Evolutionary conservation across 2,888 invertebrate genomes (phyloP).

Genomic region (Megamerina dolium): DNA sequence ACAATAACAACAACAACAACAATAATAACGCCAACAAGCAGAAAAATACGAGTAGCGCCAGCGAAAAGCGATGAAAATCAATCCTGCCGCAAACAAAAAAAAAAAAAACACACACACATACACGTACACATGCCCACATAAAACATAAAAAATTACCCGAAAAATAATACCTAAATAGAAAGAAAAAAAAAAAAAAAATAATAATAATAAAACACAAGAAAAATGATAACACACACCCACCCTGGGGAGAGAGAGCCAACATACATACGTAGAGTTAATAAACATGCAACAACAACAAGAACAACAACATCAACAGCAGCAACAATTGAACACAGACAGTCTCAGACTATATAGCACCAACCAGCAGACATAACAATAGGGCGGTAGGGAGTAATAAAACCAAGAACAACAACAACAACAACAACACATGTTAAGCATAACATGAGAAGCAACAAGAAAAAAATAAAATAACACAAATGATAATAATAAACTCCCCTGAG

Average conservation of each 20-base stretch:
- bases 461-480: conserved; percentile 5
- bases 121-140: conserved; percentile 7
- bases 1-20: no score
- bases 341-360: no score
- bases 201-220: no score
- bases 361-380: conserved; percentile 29
- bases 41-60: not conserved
- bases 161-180: no score
- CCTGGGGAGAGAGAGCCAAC: not conserved
- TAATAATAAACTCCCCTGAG: conserved; percentile 1
- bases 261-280: not conserved
- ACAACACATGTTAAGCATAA: no score
- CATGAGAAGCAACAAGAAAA: conserved; percentile 18
- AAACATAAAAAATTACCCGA: no score
- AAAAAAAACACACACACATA: conserved; percentile 7
- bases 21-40: no score
- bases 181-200: no score
- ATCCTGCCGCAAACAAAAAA: no score
- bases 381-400: conserved; percentile 39
- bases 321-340: conserved; percentile 4
- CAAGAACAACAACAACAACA: conserved; percentile 8
- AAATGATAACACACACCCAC: conserved; percentile 1
- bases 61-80: not conserved
- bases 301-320: conserved; percentile 11
- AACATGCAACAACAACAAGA: conserved; percentile 3